Evolutionary conservation across 2,888 invertebrate species (phyloP), one percentile per base, ranked within the genome.

Genomic region (Cryptocephalus moraei): DNA sequence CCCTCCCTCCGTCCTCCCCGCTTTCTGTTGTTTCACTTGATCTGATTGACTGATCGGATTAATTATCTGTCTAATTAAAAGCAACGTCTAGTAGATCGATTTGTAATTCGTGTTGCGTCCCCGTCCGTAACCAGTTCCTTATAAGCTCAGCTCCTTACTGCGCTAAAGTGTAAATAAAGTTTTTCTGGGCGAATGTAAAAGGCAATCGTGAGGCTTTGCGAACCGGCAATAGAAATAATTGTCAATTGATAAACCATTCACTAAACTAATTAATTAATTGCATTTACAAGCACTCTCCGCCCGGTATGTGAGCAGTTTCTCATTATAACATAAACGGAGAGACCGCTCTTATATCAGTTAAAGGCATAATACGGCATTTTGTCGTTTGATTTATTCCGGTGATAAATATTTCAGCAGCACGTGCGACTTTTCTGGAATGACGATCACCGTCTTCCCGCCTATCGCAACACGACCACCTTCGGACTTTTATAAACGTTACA

Each of bases 201-300:
- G 65, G 65, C 49, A 61, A 60, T 55, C 58, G 49, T 54, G 49
- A 52, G 56, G 54, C 57, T 55, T 54, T 55, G 57, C 57, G 55
- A 57, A 53, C 56, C 56, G 58, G 59, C 61, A 57, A 61, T 58
- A 64, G 61, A 64, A 60, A 62, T 66, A 68, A 69, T 68, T 62
- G 66, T 60, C 65, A 65, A 67, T 67, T 68, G 67, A 67, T 65
- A 66, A 66, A 61, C 60, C 63, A 61, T 61, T 61, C 61, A 58
- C 62, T 64, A 64, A 64, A 62, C 66, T 69, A 69, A 69, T 68
- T 69, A 68, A 67, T 69, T 69, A 69, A 65, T 65, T 65, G 59
- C 59, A 56, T 57, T 54, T 57, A 56, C 61, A 58, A 61, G 56
- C 60, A 52, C 58, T 55, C 53, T 47, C 41, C 11, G 13, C 48